These are phyloP conservation scores for Palythoa caribaeorum DNA, from an alignment of 92 coral and sea anemone genomes.

Conservation along the genomic window DNA sequence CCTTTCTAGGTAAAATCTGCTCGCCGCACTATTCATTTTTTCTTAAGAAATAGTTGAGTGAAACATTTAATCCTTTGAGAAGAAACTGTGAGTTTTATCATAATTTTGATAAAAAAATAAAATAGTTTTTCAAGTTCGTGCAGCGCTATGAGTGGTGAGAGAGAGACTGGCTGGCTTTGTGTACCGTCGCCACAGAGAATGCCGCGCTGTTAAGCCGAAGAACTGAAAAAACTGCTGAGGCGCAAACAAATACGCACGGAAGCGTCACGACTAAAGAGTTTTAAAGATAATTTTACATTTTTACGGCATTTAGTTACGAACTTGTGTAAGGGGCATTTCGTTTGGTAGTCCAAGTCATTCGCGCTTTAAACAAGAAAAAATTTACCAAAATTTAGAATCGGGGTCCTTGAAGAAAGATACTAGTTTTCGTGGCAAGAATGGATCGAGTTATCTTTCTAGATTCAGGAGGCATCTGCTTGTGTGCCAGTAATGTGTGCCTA, in stretches of 20 bases:
- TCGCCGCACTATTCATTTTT: not conserved
- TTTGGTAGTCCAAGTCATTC: not conserved
- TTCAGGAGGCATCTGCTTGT: conserved; percentile 33
- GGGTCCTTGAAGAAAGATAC: not conserved
- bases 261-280: not conserved
- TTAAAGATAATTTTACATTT: not conserved
- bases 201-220: conserved; percentile 33
- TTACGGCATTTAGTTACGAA: not conserved
- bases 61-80: not conserved
- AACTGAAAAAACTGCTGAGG: conserved; percentile 40
- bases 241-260: conserved; percentile 15
- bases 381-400: not conserved
- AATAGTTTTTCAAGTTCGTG: conserved; percentile 13
- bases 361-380: not conserved
- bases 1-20: conserved; percentile 6
- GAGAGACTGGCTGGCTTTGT: conserved; percentile 10
- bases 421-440: not conserved
- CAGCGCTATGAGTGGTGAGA: conserved; percentile 36
- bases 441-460: not conserved
- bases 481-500: conserved; percentile 3
- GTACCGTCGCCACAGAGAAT: conserved; percentile 34
- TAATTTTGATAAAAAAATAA: not conserved
- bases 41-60: not conserved
- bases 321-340: not conserved
- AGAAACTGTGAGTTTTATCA: not conserved